Base-by-base conservation (phyloP, 1,140 invertebrate species). In the Zaprionus camerounensis region DNA sequence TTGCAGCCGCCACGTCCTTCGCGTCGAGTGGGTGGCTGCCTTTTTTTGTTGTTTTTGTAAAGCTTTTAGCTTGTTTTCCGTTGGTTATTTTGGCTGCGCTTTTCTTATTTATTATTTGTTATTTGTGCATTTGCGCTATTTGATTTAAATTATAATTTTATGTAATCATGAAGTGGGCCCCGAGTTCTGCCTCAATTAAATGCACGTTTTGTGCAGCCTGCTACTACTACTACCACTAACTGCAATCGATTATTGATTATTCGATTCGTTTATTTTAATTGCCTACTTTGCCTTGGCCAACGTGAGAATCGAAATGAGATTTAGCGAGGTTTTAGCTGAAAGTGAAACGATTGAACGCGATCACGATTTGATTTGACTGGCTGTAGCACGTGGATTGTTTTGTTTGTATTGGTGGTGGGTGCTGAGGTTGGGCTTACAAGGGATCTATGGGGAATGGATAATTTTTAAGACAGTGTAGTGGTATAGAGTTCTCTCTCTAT, bases 111-210 rank as follows among this genome's bases (percentile, higher is more conserved):
- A 81, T 78, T 51, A 51, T 75, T 78, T 78, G 68, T 53, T 75
- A 36, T 70, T 71, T 73, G 81, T 59, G 20, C 75, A 66, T 78
- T 79, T 70, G 77, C 62, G 73, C 78, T 88, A 77, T 87, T 87
- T 87, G 84, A 88, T 88, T 88, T 88, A 90, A 88, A 88, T 90
- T 88, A 88, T 88, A 88, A 90, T 88, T 88, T 88, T 88, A 75
- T 88, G 87, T 88, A 88, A 88, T 88, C 75, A 77, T 77, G 75
- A 73, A 73, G 44, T 71, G 63, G 59, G 38, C 58, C 7, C 7
- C 67, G 24, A 38, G 67, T 38, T 44, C 59, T 62, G 84, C 85
- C 75, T 73, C 85, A 88, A 88, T 88, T 88, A 88, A 88, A 90
- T 88, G 84, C 84, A 88, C 84, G 84, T 88, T 88, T 88, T 69